phyloP scores from a whole-genome alignment of 2,113 vertebrate genomes.

The Psophia crepitans region DNA sequence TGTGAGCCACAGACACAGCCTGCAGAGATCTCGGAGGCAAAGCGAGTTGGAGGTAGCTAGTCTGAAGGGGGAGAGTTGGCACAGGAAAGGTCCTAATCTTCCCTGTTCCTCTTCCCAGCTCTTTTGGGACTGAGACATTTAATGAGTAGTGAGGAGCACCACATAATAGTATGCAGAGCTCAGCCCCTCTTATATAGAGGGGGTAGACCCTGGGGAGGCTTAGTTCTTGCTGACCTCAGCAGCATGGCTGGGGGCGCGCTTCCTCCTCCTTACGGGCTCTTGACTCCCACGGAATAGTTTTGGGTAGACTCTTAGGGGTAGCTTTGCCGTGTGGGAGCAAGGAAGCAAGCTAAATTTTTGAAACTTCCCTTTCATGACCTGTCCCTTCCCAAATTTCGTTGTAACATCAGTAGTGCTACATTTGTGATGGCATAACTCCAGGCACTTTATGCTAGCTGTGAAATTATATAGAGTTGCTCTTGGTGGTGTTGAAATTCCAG shows the following conservation, averaged over 20 bases:
- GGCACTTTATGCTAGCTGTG: not conserved
- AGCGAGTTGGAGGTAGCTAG: accelerated
- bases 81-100: not conserved
- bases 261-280: not conserved
- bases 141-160: not conserved
- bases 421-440: not conserved
- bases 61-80: not conserved
- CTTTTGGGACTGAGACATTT: not conserved
- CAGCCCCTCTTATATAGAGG: not conserved
- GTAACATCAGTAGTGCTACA: not conserved
- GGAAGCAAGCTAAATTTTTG: not conserved
- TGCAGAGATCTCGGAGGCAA: not conserved
- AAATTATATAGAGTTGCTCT: not conserved
- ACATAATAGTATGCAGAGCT: accelerated
- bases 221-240: not conserved
- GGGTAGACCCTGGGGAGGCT: accelerated
- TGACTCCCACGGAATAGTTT: not conserved
- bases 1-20: not conserved
- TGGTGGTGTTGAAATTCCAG: not conserved
- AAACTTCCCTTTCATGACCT: not conserved
- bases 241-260: accelerated
- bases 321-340: not conserved
- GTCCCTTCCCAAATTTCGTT: not conserved
- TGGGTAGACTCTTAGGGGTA: not conserved
- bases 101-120: not conserved